Evolutionary conservation across 1,140 invertebrate species (phyloP), one percentile per base, ranked within the genome.

Genomic region (Babylonia areolata): DNA sequence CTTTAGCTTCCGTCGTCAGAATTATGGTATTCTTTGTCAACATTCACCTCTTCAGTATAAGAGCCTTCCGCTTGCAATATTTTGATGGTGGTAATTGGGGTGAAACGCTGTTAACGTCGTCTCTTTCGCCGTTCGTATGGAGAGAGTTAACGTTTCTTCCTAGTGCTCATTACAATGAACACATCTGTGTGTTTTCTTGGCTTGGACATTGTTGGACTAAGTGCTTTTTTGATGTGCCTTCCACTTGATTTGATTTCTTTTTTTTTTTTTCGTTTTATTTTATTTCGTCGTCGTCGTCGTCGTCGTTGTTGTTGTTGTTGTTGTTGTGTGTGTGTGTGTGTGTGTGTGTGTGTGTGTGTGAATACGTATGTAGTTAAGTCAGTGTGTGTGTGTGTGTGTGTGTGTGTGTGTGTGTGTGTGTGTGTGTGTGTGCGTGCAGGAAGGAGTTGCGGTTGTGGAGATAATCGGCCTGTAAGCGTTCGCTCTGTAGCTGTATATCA

Each of bases 371-470:
- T 77, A 33, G 9, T 0, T 77, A 33, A 9, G 75, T 42, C 31
- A 9, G 33, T 42, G 75, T 28, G 75, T 35, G 75, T 37, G 75
- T 39, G 58, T 2, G 58, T 64, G 58, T 64, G 58, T n/a, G 58
- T 64, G 58, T 64, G 58, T n/a, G 58, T 64, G 58, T n/a, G 58
- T n/a, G 58, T n/a, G 75, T 78, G 75, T 39, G 75, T 37, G 75
- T 77, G 75, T 77, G 17, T 77, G 75, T 39, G 17, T 35, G 40
- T 77, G 33, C 35, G 75, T 35, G 75, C 35, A 37, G 0, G 46
- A 51, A 17, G 46, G 17, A 51, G 46, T 51, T 51, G 46, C 46
- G 9, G 46, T 51, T 17, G 17, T 51, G 46, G 46, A 0, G 46
- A 2, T 51, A 2, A 51, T 12, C 9, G 17, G 17, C 46, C 17